phyloP scores from a whole-genome alignment of 2,888 invertebrate species.

The Meghimatium bilineatum region DNA sequence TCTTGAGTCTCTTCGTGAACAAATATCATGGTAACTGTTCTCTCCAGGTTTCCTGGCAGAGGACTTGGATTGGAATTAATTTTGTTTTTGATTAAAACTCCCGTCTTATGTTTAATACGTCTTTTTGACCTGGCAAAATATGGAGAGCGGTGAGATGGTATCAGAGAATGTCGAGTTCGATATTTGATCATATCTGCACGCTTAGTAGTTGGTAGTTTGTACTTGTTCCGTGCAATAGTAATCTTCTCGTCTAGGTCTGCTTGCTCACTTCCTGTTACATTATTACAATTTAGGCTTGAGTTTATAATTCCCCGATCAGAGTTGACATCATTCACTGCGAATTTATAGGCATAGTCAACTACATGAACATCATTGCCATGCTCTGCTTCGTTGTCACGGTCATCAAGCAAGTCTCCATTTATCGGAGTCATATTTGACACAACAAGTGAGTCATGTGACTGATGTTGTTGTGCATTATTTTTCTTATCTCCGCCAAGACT shows the following conservation, averaged over 20 bases:
- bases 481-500: neutral
- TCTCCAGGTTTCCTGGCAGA: constrained; percentile 11
- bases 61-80: too few species aligned
- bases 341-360: neutral
- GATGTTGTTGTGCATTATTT: too few species aligned
- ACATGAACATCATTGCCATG: neutral
- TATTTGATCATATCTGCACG: neutral
- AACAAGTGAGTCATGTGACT: neutral
- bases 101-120: neutral
- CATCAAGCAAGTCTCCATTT: neutral
- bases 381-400: neutral
- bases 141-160: neutral
- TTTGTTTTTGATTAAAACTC: neutral
- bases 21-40: constrained; percentile 36
- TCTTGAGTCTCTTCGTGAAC: constrained; percentile 4
- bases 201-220: neutral
- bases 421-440: neutral
- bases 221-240: neutral
- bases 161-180: too few species aligned
- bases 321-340: neutral
- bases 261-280: neutral
- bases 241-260: neutral
- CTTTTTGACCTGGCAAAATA: constrained; percentile 1
- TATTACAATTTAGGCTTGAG: neutral
- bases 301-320: neutral